phyloP scores from a whole-genome alignment of 2,113 vertebrate genomes.

The Dicaeum eximium region DNA sequence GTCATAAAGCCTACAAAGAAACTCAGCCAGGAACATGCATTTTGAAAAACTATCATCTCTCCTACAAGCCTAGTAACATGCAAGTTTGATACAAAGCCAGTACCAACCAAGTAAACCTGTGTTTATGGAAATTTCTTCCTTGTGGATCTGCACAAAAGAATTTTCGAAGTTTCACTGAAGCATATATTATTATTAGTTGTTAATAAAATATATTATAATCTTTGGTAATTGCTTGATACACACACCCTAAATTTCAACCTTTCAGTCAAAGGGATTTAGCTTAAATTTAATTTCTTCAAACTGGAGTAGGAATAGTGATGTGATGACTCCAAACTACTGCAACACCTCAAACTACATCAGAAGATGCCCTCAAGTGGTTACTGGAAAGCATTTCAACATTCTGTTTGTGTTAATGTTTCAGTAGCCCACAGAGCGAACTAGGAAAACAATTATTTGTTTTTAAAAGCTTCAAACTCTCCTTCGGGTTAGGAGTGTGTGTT shows the following conservation, averaged over 20 bases:
- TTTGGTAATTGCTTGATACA: background rate
- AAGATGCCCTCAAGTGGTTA: slow-evolving; percentile 53
- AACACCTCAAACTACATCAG: background rate
- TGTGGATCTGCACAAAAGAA: background rate
- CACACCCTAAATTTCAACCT: background rate
- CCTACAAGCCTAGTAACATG: background rate
- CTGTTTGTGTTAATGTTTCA: background rate
- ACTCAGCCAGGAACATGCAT: background rate
- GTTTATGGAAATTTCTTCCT: background rate
- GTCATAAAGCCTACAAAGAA: background rate
- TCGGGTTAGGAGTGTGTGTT: background rate
- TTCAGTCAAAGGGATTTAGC: background rate
- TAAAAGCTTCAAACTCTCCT: background rate
- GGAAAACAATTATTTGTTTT: background rate
- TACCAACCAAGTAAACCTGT: background rate
- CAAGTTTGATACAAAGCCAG: background rate
- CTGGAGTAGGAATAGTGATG: background rate
- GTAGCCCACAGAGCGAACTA: background rate
- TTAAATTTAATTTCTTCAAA: background rate
- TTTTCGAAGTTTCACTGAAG: background rate
- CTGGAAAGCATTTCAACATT: background rate
- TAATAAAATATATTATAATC: background rate
- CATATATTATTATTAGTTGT: background rate
- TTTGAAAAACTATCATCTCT: background rate
- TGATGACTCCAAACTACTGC: background rate